phyloP scores from a whole-genome alignment of 92 coral and sea anemone species.

The Micromussa lordhowensis region DNA sequence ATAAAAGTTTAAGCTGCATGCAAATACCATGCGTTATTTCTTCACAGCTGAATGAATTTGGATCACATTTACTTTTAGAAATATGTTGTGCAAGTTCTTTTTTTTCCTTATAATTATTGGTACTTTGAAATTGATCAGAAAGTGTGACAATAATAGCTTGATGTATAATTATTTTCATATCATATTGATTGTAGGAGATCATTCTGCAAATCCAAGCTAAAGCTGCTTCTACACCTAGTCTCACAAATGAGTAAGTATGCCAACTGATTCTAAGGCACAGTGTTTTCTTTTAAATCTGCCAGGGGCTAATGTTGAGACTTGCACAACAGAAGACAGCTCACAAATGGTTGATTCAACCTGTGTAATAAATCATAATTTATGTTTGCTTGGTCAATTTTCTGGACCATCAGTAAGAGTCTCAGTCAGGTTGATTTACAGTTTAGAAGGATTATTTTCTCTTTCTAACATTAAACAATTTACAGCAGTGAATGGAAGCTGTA shows the following conservation, averaged over 20 bases:
- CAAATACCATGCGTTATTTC: neutral
- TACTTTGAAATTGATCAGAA: neutral
- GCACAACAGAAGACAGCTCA: neutral
- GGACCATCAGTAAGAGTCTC: neutral
- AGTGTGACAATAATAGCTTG: neutral
- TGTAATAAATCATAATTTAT: too few species aligned
- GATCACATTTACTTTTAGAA: neutral
- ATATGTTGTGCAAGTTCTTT: neutral
- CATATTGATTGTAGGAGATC: slow-evolving; percentile 72
- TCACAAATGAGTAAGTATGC: slow-evolving; percentile 82
- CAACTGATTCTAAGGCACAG: neutral
- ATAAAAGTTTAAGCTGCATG: too few species aligned
- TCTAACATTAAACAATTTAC: too few species aligned
- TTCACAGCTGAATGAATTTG: neutral
- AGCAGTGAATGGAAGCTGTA: too few species aligned
- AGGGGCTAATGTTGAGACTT: neutral
- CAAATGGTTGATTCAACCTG: neutral
- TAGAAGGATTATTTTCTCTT: too few species aligned
- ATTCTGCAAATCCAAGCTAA: slow-evolving; percentile 92
- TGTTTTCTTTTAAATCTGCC: neutral
- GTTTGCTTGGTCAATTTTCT: neutral
- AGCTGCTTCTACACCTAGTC: slow-evolving; percentile 80
- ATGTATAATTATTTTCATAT: neutral
- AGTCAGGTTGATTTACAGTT: too few species aligned
- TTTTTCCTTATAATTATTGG: neutral